Conservation (phyloP, 2,113 vertebrate genomes). For the Egretta garzetta region DNA sequence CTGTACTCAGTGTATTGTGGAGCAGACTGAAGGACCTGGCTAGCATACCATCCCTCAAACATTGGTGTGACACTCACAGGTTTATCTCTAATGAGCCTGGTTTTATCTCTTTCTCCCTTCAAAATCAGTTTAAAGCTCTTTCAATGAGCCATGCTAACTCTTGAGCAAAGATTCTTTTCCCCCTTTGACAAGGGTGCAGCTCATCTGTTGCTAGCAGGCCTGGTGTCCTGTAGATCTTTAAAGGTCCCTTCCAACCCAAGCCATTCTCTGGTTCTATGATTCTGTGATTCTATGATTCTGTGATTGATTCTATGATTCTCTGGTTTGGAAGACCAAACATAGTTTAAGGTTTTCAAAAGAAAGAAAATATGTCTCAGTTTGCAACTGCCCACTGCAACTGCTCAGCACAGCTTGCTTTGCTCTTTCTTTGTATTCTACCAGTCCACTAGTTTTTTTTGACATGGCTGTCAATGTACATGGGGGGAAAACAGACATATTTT, state of each 20-base stretch:
- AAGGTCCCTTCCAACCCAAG: background rate
- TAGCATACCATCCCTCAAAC: background rate
- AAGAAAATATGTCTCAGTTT: background rate
- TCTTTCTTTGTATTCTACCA: background rate
- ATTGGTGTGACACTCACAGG: fast-evolving
- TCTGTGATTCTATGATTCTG: background rate
- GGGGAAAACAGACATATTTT: background rate
- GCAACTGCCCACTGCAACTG: background rate
- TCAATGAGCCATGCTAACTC: background rate
- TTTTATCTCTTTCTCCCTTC: background rate
- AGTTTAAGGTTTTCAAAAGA: background rate
- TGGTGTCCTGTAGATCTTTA: background rate
- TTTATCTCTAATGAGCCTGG: background rate
- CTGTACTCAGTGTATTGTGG: no score
- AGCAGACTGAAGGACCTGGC: background rate
- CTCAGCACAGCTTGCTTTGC: background rate
- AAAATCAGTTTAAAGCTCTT: background rate
- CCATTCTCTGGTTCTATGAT: background rate
- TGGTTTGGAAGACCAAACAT: background rate
- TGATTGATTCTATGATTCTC: background rate
- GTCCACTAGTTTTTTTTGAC: background rate
- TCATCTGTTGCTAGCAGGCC: background rate
- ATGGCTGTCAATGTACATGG: background rate
- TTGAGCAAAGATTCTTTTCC: background rate
- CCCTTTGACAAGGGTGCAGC: background rate